Evolutionary conservation across 2,113 vertebrate genomes (phyloP).

Genomic region (Pseudonaja textilis): DNA sequence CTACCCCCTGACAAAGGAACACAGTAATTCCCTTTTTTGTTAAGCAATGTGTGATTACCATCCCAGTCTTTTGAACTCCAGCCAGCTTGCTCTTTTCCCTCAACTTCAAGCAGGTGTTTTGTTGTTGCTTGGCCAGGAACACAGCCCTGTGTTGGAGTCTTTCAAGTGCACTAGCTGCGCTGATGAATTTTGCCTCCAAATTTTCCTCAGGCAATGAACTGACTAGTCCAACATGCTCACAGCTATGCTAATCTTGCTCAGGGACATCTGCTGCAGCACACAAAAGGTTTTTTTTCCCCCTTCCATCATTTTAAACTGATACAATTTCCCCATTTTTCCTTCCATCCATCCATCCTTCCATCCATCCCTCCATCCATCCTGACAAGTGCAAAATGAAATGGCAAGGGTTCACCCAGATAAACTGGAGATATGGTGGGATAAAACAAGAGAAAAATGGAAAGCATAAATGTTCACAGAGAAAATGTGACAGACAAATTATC

Average conservation of each 20-base stretch:
- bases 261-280: conserved; percentile 77
- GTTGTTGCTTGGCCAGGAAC: conserved; percentile 58
- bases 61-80: conserved; percentile 61
- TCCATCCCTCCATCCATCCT: neutral
- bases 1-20: conserved; percentile 52
- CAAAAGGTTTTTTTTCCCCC: conserved; percentile 72
- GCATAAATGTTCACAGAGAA: neutral
- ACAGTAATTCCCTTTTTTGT: conserved; percentile 54
- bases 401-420: conserved; percentile 42
- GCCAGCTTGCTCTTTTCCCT: conserved; percentile 64
- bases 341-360: neutral
- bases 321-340: conserved; percentile 51
- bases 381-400: conserved; percentile 33
- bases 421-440: conserved; percentile 3
- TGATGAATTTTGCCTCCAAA: conserved; percentile 81
- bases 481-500: neutral
- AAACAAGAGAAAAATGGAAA: conserved; percentile 26
- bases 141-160: conserved; percentile 53
- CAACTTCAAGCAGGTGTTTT: conserved; percentile 66
- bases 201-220: conserved; percentile 80
- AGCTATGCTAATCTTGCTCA: conserved; percentile 80
- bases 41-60: conserved; percentile 50
- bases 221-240: conserved; percentile 79
- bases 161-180: conserved; percentile 73
- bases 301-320: conserved; percentile 63